phyloP scores from a whole-genome alignment of 2,888 invertebrate genomes.

The Itoplectis maculator region DNA sequence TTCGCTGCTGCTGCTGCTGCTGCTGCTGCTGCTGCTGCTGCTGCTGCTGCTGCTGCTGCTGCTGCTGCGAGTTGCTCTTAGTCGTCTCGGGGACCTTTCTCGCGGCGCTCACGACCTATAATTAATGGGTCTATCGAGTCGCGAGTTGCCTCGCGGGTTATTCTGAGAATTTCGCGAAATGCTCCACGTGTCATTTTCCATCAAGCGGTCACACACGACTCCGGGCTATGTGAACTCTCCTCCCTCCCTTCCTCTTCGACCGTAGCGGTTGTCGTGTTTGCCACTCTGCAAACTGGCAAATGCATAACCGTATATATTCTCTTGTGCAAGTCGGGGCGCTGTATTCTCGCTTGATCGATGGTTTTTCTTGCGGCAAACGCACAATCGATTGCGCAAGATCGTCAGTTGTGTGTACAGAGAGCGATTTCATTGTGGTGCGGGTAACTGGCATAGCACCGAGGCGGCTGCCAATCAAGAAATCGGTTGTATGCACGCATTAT shows the following conservation, averaged over 20 bases:
- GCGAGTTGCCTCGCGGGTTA: slow-evolving; percentile 12
- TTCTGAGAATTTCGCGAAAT: slow-evolving; percentile 60
- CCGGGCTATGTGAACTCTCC: not conserved
- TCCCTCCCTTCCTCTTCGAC: not conserved
- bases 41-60: too few species aligned
- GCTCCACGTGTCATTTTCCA: slow-evolving; percentile 57
- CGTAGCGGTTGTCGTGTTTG: not conserved
- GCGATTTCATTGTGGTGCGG: not conserved
- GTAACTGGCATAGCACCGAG: not conserved
- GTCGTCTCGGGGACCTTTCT: slow-evolving; percentile 40
- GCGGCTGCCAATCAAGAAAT: slow-evolving; percentile 63
- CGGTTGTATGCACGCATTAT: slow-evolving; percentile 30
- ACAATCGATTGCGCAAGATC: slow-evolving; percentile 68
- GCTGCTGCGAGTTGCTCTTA: not conserved
- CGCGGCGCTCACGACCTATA: slow-evolving; percentile 43
- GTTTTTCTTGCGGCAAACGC: slow-evolving; percentile 57
- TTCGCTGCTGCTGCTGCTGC: not conserved
- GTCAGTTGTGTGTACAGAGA: slow-evolving; percentile 2
- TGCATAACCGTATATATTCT: not conserved
- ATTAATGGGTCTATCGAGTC: slow-evolving; percentile 60
- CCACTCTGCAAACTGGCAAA: not conserved
- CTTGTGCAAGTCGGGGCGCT: slow-evolving; percentile 47
- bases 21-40: too few species aligned
- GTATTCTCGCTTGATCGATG: slow-evolving; percentile 63
- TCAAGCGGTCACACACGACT: slow-evolving; percentile 36